Evolutionary conservation across 2,888 invertebrate genomes (phyloP), one percentile per base, ranked within the genome.

Genomic region (Tetranychus truncatus): DNA sequence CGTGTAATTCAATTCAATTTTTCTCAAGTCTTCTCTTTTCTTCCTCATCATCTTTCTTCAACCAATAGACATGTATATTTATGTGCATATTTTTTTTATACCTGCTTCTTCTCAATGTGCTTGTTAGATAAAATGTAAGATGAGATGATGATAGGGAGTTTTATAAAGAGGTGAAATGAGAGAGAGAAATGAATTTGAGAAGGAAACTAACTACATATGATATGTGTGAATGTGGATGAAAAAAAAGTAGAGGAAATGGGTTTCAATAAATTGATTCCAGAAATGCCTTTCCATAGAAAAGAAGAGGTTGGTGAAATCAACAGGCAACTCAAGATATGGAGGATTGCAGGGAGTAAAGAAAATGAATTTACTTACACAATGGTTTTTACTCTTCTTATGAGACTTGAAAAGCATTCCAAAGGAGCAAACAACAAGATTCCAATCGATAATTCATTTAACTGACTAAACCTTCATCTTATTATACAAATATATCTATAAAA

Each of bases 251-350:
- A 55, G 55, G 55, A 55, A 55, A 55, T 55, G 55, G 55, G 55
- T 55, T 55, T 55, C 55, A 55, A 55, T 55, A 55, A 55, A 55
- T 55, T 55, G 55, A 55, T 55, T 55, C 55, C 55, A 55, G 55
- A 55, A 15, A 55, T 55, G 55, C 55, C 55, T 55, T 55, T 55
- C 55, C 15, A 15, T 55, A 15, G 15, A 55, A 15, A 55, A 55
- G 55, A 55, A 15, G 15, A 55, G 7, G 55, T 55, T 55, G 15
- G 15, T 15, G 55, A 55, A 55, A 55, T 55, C 55, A 55, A 55
- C 55, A 55, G 55, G 55, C 55, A 55, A 55, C 55, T 55, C 9
- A 55, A 55, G 55, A 55, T 55, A 55, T 55, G 15, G 55, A 55
- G 55, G 55, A 55, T 55, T 55, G 55, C 55, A 55, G 55, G 55